A percentile compares a stretch with the other conserved stretches of the same genome.
These are phyloP conservation scores for Muraenolepis orangiensis DNA, from an alignment of 2,797 vertebrate species.

Conservation along the genomic window DNA sequence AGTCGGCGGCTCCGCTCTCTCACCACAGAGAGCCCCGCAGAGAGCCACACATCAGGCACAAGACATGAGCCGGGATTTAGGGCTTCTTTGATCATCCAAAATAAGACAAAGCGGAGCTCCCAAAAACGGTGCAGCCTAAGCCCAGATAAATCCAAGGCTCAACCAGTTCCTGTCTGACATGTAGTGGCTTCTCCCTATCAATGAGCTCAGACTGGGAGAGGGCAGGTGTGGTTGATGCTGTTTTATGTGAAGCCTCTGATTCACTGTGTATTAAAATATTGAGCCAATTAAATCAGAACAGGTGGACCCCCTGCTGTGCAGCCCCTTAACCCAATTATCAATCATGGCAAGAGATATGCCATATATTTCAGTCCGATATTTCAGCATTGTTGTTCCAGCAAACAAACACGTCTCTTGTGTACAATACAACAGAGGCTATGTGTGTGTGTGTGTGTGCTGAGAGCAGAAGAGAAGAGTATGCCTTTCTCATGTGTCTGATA, in stretches of 20 bases:
- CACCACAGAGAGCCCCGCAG: not conserved
- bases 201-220: not conserved
- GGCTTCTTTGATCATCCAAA: not conserved
- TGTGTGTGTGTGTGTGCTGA: too few species aligned
- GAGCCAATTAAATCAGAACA: conserved; percentile 55
- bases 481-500: not conserved
- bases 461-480: not conserved
- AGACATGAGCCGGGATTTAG: not conserved
- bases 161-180: not conserved
- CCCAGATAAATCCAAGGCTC: not conserved
- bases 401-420: not conserved
- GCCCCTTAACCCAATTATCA: not conserved
- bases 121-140: not conserved
- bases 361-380: too few species aligned
- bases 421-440: not conserved
- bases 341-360: not conserved
- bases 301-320: conserved; percentile 47
- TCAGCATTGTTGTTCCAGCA: not conserved
- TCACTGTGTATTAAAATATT: conserved; percentile 57
- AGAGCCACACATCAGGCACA: not conserved
- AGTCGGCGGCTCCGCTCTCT: not conserved
- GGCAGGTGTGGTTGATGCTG: not conserved
- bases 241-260: conserved; percentile 17
- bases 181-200: not conserved
- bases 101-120: not conserved